Base-by-base conservation (phyloP, 2,797 vertebrate species). In the Catharus ustulatus region DNA sequence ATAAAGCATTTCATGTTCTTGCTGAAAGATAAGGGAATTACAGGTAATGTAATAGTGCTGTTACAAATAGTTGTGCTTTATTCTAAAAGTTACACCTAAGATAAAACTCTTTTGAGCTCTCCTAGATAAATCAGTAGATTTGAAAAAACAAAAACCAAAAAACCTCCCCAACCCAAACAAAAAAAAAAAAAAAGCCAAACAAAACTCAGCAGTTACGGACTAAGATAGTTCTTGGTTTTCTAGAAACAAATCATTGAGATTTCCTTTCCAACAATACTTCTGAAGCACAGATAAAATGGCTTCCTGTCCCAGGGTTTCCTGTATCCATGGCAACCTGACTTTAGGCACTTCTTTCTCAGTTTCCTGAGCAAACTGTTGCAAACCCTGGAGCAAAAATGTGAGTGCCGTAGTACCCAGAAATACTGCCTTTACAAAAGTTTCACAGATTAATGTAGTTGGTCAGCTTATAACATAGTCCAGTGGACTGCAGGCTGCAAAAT, bases 281-380 rank as follows among this genome's bases (percentile, higher is more conserved):
- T 94, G 93, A 97, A 97, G 96, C 96, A 96, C 93, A 97, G 97
- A 98, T 98, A 97, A 98, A 97, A 94, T 97, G 91, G 87, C 96
- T 98, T 98, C 98, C 98, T 98, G 97, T 96, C 95, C 91, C 95
- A 94, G 93, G 79, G 84, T 98, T 98, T 98, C 98, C 98, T 98
- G 98, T 98, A 98, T 98, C 98, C 98, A 98, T 98, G 97, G 97
- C 90, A 98, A 98, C 97, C 84, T 93, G 93, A 96, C 85, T 98
- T 97, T 95, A 96, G 90, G 96, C 93, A 96, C 90, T 97, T 91
- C 84, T 94, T 84, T 78, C 62, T 84, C 62, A 83, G 87, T 97
- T 98, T 98, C 98, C 98, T 98, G 98, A 96, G 59, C 61, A 68
- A 97, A 95, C 74, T 84, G 91, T 94, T 96, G 73, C 67, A 94